Percentiles rank a stretch among this genome's conserved stretches.
phyloP scores from a whole-genome alignment of 2,888 invertebrate species.

The Capitulum mitella region DNA sequence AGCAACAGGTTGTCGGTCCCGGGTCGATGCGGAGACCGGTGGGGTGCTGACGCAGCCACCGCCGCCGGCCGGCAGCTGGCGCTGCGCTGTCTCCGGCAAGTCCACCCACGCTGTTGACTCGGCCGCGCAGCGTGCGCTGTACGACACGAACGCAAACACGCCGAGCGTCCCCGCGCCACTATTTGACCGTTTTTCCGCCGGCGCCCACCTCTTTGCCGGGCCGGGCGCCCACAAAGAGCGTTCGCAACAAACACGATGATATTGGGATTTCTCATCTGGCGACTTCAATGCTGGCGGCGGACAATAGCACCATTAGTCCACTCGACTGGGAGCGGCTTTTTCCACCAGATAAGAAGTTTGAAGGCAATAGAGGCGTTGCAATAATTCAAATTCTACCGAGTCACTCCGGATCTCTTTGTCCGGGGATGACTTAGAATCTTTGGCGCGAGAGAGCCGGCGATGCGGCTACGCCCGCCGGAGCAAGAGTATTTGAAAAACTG shows the following conservation, averaged over 20 bases:
- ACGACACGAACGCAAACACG: neutral
- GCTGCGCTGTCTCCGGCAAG: neutral
- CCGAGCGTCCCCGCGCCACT: neutral
- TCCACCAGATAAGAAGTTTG: constrained; percentile 21
- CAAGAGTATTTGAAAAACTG: neutral
- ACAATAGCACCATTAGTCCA: constrained; percentile 19
- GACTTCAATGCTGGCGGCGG: neutral
- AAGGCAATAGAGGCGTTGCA: constrained; percentile 24
- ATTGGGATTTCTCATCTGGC: neutral
- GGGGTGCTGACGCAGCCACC: neutral
- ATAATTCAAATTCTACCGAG: constrained; percentile 23
- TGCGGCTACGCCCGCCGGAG: neutral
- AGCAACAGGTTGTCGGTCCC: too few relatives aligned
- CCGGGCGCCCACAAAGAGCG: neutral
- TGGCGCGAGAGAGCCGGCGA: neutral
- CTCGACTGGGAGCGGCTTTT: constrained; percentile 14
- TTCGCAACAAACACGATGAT: constrained; percentile 18
- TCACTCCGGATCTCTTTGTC: constrained; percentile 22
- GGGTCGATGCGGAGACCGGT: too few relatives aligned
- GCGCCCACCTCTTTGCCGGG: neutral
- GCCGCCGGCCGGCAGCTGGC: neutral
- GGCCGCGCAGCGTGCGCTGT: neutral
- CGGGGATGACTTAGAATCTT: constrained; percentile 15
- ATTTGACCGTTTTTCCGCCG: constrained; percentile 4
- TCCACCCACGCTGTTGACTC: constrained; percentile 1